Percentiles rank a stretch among this genome's conserved stretches.
phyloP scores from a whole-genome alignment of 2,888 invertebrate species.

The Temnothorax unifasciatus region DNA sequence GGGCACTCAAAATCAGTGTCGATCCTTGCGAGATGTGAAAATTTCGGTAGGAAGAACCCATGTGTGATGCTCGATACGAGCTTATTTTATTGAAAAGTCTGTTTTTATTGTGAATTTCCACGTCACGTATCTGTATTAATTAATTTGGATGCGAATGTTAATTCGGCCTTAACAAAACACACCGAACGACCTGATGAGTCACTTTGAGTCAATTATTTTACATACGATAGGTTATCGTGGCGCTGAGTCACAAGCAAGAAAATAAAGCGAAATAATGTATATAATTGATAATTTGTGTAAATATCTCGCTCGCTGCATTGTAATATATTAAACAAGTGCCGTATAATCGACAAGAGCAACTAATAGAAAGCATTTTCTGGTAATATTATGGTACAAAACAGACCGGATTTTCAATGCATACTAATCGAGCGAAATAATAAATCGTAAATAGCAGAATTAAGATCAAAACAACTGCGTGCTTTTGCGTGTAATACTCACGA shows the following conservation, averaged over 20 bases:
- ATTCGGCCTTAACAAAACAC: background rate
- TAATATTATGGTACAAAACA: background rate
- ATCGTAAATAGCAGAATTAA: background rate
- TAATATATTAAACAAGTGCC: background rate
- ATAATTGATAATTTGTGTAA: background rate
- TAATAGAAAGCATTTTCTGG: background rate
- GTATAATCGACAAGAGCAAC: background rate
- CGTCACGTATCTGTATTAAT: background rate
- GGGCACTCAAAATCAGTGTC: conserved; percentile 35
- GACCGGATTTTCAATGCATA: background rate
- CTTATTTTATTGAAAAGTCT: background rate
- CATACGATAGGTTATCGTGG: background rate
- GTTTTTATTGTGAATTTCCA: background rate
- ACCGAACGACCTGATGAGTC: background rate
- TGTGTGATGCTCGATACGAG: background rate
- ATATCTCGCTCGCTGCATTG: background rate
- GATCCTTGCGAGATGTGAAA: background rate
- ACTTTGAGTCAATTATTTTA: conserved; percentile 3
- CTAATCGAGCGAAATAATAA: background rate
- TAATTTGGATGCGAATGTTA: background rate
- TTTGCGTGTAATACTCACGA: background rate
- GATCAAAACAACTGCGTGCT: background rate
- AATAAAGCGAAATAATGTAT: background rate
- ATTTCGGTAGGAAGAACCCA: background rate
- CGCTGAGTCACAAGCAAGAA: background rate